phyloP scores from a whole-genome alignment of 2,888 invertebrate species.

The Andrena hattorfiana region DNA sequence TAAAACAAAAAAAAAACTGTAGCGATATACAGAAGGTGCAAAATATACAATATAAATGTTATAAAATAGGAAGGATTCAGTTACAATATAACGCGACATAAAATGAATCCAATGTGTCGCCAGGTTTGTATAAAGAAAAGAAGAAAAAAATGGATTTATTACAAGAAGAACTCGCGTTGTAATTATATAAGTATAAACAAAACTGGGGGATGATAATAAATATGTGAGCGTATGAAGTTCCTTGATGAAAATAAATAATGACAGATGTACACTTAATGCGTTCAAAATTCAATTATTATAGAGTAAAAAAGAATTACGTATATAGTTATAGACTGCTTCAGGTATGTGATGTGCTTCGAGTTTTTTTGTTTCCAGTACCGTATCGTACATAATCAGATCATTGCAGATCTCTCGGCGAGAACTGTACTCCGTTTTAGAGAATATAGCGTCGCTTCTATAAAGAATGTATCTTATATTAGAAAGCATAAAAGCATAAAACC shows the following conservation, averaged over 20 bases:
- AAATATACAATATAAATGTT: constrained; percentile 1
- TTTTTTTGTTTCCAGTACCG: constrained; percentile 12
- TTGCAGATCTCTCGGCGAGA: constrained; percentile 17
- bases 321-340: constrained; percentile 16
- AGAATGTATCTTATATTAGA: constrained; percentile 26
- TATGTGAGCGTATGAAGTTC: constrained; percentile 41
- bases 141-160: constrained; percentile 11
- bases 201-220: constrained; percentile 48
- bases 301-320: constrained; percentile 36
- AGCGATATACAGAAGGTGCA: neutral
- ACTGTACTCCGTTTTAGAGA: constrained; percentile 32
- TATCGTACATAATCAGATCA: constrained; percentile 24
- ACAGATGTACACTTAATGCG: constrained; percentile 23
- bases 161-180: constrained; percentile 1
- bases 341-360: constrained; percentile 8
- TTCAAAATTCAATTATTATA: constrained; percentile 35
- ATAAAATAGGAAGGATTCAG: neutral
- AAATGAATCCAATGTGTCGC: constrained; percentile 6
- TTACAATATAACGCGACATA: constrained; percentile 15
- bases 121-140: constrained; percentile 3
- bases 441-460: constrained; percentile 37
- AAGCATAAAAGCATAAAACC: constrained; percentile 33
- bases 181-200: constrained; percentile 28
- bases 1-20: neutral
- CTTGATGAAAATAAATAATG: constrained; percentile 60